Evolutionary conservation across 53 echinoderm and acorn worm genomes (phyloP).

Genomic region (Pentamera pediparva): DNA sequence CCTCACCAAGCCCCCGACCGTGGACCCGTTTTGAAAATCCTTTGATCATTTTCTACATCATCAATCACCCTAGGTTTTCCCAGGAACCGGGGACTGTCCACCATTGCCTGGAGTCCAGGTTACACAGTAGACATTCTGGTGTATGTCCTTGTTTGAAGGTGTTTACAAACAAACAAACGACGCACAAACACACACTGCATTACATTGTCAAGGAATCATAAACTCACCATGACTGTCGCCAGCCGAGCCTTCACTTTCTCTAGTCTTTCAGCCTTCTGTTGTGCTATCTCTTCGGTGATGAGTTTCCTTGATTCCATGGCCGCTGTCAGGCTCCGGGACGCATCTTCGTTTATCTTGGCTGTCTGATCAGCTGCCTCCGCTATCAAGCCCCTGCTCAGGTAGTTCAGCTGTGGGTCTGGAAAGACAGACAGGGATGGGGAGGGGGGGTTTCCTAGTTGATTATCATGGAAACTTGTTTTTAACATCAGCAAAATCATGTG

Average conservation of each 20-base stretch:
- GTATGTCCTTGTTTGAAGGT: too few relatives aligned
- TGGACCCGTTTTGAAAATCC: too few relatives aligned
- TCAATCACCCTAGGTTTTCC: too few relatives aligned
- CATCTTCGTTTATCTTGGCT: conserved; percentile 36
- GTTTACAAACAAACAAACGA: too few relatives aligned
- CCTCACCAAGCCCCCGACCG: too few relatives aligned
- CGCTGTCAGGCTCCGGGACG: conserved; percentile 46
- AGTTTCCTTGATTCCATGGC: conserved; percentile 57
- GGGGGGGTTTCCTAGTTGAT: not conserved
- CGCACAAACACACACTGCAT: too few relatives aligned
- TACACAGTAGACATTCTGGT: too few relatives aligned
- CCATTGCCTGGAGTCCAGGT: too few relatives aligned
- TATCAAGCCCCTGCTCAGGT: conserved; percentile 6
- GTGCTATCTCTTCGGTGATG: conserved; percentile 58
- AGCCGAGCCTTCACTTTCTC: conserved; percentile 82
- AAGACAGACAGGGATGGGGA: not conserved
- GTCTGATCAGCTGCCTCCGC: conserved; percentile 37
- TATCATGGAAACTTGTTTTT: not conserved
- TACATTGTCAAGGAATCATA: too few relatives aligned
- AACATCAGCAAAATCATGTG: not conserved
- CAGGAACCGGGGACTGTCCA: too few relatives aligned
- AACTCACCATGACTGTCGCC: conserved; percentile 84
- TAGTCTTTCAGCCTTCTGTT: conserved; percentile 58
- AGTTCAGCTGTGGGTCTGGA: conserved; percentile 28
- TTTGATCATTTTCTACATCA: too few relatives aligned